phyloP scores from a whole-genome alignment of 2,113 vertebrate genomes.

The Sinosuthora webbiana region DNA sequence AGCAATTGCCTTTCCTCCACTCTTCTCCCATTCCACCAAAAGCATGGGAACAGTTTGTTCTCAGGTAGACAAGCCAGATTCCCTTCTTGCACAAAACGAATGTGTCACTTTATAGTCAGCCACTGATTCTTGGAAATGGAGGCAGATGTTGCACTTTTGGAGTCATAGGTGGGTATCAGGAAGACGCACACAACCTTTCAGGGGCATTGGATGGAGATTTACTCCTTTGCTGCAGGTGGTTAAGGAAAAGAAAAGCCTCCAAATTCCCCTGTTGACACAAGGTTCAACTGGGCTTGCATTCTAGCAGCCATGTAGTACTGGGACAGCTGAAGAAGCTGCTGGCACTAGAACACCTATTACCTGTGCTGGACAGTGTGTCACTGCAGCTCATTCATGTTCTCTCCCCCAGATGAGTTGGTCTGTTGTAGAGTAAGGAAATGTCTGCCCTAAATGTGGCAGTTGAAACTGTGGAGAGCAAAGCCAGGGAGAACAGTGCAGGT shows the following conservation, averaged over 20 bases:
- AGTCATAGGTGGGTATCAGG: not conserved
- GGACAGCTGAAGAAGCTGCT: not conserved
- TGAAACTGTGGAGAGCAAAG: not conserved
- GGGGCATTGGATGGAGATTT: not conserved
- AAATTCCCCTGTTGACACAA: not conserved
- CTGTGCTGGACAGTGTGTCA: fast-evolving
- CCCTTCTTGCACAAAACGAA: not conserved
- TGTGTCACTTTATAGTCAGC: fast-evolving
- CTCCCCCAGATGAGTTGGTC: not conserved
- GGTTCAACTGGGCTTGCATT: not conserved
- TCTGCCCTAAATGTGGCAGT: not conserved
- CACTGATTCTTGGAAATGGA: not conserved
- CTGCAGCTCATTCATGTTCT: not conserved
- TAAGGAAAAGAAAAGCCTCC: not conserved
- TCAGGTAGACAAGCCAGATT: not conserved
- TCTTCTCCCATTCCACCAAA: not conserved
- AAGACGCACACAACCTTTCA: not conserved
- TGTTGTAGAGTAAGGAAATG: not conserved
- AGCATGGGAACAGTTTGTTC: not conserved
- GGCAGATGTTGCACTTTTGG: not conserved
- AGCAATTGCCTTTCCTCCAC: not conserved
- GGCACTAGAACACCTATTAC: not conserved
- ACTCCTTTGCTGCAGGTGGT: not conserved
- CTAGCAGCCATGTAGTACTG: not conserved
- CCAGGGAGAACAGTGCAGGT: not conserved